Evolutionary conservation across 2,113 vertebrate species (phyloP), one percentile per base, ranked within the genome.

Genomic region (Muntiacus muntjak): DNA sequence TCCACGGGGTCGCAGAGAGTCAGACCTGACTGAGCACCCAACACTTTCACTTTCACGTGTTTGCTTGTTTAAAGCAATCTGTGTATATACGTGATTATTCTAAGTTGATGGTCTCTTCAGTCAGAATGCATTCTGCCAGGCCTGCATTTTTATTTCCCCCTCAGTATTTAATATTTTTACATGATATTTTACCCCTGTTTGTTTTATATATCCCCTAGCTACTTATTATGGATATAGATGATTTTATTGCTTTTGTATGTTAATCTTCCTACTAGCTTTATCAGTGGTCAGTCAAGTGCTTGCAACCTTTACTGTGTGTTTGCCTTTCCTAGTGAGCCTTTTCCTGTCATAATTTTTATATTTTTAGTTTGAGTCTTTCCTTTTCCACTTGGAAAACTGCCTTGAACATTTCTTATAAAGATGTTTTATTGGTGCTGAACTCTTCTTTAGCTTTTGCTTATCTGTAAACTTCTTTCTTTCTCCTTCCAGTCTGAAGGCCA

Each of bases 1-100:
- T 64, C 62, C 33, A n/a, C 1, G 15, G 62, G 62, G 33, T 64
- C 16, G 7, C 16, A 67, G 17, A 67, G 33, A 9, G 0, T 19
- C 8, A 0, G 64, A 67, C 16, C 9, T 1, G 1, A n/a, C 33
- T n/a, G 7, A n/a, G 33, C 2, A 1, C 19, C 4, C 6, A 30
- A 30, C 60, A 30, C 60, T 15, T 60, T 5, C 58, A 13, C 28
- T 62, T 64, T 19, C 78, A 50, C 1, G 0, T 33, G 15, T 21
- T 52, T 50, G 78, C 28, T 50, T 79, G 15, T 79, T 19, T 79
- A 79, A 50, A 33, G 45, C 28, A 79, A 50, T 50, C 45, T 30
- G 3, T 21, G 16, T 52, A n/a, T 52, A 7, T n/a, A n/a, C 3
- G 0, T 81, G 45, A 50, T 81, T 81, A 33, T 33, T 81, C 33